These are phyloP conservation scores for Julus scanicus DNA, from an alignment of 2,888 invertebrate genomes.

Conservation along the genomic window DNA sequence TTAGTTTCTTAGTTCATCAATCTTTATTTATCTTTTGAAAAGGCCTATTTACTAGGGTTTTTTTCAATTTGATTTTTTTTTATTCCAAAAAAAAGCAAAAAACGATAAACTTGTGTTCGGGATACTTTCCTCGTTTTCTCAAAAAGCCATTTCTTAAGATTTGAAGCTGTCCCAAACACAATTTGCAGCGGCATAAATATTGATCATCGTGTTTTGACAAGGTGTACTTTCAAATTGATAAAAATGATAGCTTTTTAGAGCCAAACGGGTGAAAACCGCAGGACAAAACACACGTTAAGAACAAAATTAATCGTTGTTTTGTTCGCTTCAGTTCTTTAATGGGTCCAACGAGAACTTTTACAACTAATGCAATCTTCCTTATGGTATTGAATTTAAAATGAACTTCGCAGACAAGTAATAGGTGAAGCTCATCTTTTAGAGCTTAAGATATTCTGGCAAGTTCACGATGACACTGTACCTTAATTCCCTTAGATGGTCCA, in stretches of 20 bases:
- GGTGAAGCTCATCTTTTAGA: no score
- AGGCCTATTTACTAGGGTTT: neutral
- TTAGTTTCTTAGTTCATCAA: slow-evolving; percentile 14
- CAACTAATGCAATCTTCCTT: neutral
- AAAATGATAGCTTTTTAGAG: neutral
- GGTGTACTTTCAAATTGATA: slow-evolving; percentile 12
- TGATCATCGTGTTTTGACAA: neutral
- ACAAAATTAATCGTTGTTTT: neutral
- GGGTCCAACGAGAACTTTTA: neutral
- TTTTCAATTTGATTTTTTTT: neutral
- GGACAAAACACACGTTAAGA: neutral
- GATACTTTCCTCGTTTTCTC: neutral
- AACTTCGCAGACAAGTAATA: no score
- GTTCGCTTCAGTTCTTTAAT: neutral
- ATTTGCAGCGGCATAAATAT: neutral
- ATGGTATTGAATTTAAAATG: neutral
- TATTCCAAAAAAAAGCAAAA: neutral
- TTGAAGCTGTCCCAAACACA: neutral
- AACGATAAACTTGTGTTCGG: neutral
- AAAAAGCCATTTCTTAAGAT: neutral
- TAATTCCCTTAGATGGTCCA: no score
- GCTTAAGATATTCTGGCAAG: no score
- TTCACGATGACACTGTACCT: no score
- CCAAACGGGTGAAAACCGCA: neutral
- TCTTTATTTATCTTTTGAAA: neutral